These are phyloP conservation scores for Eolophus roseicapilla DNA, from an alignment of 2,113 vertebrate genomes.

Conservation along the genomic window DNA sequence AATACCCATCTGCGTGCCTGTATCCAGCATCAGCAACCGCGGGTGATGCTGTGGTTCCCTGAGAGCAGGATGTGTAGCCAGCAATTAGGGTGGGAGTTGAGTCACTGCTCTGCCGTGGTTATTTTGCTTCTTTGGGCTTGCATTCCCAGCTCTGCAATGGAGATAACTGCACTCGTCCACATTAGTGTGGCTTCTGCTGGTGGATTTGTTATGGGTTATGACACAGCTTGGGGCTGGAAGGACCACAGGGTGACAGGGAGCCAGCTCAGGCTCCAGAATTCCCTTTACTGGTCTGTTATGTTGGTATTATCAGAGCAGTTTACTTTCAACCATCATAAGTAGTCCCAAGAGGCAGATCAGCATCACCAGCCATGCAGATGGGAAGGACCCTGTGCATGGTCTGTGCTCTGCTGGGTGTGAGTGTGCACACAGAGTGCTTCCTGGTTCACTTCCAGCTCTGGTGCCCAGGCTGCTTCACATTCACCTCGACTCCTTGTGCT, in stretches of 20 bases:
- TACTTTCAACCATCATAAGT: background rate
- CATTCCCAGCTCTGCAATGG: background rate
- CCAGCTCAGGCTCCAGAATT: background rate
- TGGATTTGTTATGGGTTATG: background rate
- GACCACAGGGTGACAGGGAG: background rate
- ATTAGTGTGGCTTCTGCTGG: background rate
- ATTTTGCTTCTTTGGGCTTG: background rate
- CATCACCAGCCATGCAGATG: fast-evolving
- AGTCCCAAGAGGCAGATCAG: background rate
- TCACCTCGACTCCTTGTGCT: background rate
- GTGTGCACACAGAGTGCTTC: fast-evolving
- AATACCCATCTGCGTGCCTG: fast-evolving
- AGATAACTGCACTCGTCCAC: background rate
- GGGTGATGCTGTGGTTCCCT: background rate
- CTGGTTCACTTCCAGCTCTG: background rate
- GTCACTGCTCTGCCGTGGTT: background rate
- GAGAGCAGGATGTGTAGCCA: background rate
- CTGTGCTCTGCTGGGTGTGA: background rate
- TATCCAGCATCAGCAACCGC: fast-evolving
- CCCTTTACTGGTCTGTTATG: background rate
- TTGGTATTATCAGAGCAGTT: background rate
- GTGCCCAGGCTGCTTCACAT: background rate
- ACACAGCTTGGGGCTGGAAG: background rate
- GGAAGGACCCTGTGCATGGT: background rate
- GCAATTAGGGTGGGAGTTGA: background rate